phyloP scores from a whole-genome alignment of 2,888 invertebrate genomes.

The Platypus cylindrus region DNA sequence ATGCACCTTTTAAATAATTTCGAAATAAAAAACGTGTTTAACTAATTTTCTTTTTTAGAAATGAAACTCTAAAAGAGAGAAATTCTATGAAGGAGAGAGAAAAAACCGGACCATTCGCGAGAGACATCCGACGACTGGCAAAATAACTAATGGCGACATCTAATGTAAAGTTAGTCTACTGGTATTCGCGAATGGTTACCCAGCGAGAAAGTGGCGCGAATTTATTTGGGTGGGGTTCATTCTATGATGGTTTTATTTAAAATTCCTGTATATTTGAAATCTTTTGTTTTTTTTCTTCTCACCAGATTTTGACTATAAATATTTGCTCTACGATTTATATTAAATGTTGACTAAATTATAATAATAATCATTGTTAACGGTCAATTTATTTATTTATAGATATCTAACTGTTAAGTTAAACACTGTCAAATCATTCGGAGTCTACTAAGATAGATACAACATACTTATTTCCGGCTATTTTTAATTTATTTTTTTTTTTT shows the following conservation, averaged over 20 bases:
- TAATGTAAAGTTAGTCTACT: conserved; percentile 8
- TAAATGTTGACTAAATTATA: conserved; percentile 1
- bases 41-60: no score
- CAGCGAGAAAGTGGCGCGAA: conserved; percentile 15
- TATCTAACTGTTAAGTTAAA: conserved; percentile 1
- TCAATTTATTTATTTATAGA: conserved; percentile 4
- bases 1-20: no score
- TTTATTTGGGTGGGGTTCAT: conserved; percentile 13
- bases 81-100: conserved; percentile 8
- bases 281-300: conserved; percentile 3
- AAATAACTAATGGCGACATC: conserved; percentile 12
- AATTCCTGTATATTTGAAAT: conserved; percentile 8
- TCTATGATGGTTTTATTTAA: conserved; percentile 11
- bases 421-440: no score
- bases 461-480: no score
- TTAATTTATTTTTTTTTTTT: no score
- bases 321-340: conserved; percentile 6
- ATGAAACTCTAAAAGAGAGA: not conserved
- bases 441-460: no score
- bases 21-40: no score
- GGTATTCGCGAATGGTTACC: conserved; percentile 12
- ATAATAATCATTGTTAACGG: conserved; percentile 2
- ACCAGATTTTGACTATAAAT: conserved; percentile 4
- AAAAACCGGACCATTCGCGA: conserved; percentile 11
- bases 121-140: conserved; percentile 7